A percentile compares a stretch with the other conserved stretches of the same genome.
Evolutionary conservation across 1,140 invertebrate species (phyloP).

Genomic region (Trichonephila clavipes): DNA sequence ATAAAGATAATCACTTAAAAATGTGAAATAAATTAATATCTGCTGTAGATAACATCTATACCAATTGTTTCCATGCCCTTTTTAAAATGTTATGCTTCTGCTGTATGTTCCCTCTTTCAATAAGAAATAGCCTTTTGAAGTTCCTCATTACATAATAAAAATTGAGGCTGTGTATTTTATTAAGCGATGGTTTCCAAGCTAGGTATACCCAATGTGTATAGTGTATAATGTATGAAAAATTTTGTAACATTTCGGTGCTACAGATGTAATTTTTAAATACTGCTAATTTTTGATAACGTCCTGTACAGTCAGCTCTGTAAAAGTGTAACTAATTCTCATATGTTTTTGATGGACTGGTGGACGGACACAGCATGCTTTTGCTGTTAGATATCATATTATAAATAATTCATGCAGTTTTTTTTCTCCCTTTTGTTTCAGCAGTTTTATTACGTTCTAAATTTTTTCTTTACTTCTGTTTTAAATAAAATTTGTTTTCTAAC

Average conservation of each 20-base stretch:
- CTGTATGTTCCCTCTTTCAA: background rate
- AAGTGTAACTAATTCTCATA: slow-evolving; percentile 76
- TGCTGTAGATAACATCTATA: background rate
- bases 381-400: slow-evolving; percentile 72
- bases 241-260: slow-evolving; percentile 77
- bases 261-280: slow-evolving; percentile 76
- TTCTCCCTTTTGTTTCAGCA: background rate
- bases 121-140: slow-evolving; percentile 29
- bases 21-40: background rate
- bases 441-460: background rate
- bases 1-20: too few species aligned
- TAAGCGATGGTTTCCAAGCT: slow-evolving; percentile 58
- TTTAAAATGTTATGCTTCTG: background rate
- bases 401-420: slow-evolving; percentile 60
- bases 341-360: slow-evolving; percentile 62
- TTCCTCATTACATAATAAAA: background rate
- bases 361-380: slow-evolving; percentile 61
- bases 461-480: background rate
- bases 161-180: slow-evolving; percentile 24
- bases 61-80: background rate
- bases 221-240: slow-evolving; percentile 76
- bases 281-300: slow-evolving; percentile 77
- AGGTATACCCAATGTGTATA: slow-evolving; percentile 76
- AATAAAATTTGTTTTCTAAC: background rate
- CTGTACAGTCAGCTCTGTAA: slow-evolving; percentile 77